Percentiles rank a stretch among this genome's conserved stretches.
These are phyloP conservation scores for Melanaphis sacchari DNA, from an alignment of 1,140 invertebrate genomes.

Conservation along the genomic window DNA sequence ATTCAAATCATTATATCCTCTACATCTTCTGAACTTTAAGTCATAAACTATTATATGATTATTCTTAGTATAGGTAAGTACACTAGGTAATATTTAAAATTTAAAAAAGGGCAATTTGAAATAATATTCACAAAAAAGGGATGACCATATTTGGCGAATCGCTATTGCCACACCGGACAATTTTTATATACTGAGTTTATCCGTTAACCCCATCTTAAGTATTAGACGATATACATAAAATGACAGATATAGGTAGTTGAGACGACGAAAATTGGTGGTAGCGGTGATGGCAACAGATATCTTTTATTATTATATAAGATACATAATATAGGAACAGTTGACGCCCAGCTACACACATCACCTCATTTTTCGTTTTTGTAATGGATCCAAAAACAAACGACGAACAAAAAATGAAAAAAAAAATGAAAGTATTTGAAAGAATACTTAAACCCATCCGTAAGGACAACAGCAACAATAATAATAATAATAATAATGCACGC, in stretches of 20 bases:
- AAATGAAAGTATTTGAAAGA: not conserved
- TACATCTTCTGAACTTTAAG: not conserved
- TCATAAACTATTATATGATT: not conserved
- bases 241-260: not conserved
- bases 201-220: not conserved
- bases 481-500: not conserved
- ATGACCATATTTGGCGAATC: not conserved
- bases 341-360: constrained; percentile 19
- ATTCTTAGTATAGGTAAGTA: no score
- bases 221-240: not conserved
- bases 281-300: not conserved
- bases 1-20: not conserved
- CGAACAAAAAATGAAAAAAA: not conserved
- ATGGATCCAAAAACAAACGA: constrained; percentile 20
- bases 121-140: not conserved
- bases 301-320: not conserved
- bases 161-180: not conserved
- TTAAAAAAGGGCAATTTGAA: not conserved
- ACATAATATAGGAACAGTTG: not conserved
- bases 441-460: not conserved
- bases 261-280: not conserved
- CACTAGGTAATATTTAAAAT: no score
- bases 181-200: not conserved
- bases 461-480: not conserved
- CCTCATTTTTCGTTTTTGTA: not conserved